phyloP scores from a whole-genome alignment of 92 coral and sea anemone genomes.

The Blastomussa wellsi region DNA sequence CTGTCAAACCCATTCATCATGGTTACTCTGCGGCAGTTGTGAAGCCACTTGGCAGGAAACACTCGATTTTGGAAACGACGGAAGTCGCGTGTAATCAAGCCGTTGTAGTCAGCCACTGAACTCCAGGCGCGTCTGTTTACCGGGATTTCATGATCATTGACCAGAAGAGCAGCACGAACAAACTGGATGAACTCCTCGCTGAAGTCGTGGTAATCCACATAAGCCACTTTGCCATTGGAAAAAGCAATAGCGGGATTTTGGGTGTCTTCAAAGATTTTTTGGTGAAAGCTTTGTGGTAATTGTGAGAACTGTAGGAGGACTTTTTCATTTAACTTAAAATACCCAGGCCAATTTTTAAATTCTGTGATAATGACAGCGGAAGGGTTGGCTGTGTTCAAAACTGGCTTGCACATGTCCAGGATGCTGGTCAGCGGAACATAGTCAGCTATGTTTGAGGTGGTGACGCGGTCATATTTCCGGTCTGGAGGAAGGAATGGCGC shows the following conservation, averaged over 20 bases:
- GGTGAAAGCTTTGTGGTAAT: background rate
- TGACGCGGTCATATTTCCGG: conserved; percentile 8
- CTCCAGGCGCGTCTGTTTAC: background rate
- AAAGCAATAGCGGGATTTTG: conserved; percentile 35
- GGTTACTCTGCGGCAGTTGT: conserved; percentile 12
- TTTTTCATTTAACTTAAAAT: background rate
- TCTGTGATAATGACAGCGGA: background rate
- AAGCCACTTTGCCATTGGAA: background rate
- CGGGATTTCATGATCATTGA: background rate
- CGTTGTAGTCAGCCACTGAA: conserved; percentile 46
- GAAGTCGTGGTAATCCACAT: background rate
- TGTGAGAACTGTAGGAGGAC: background rate
- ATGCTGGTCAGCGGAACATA: conserved; percentile 38
- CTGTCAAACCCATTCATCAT: conserved; percentile 37
- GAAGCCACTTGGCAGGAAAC: conserved; percentile 34
- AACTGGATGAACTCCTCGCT: conserved; percentile 32
- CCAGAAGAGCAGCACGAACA: conserved; percentile 57
- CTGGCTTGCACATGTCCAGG: conserved; percentile 31
- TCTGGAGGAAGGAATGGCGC: conserved; percentile 27
- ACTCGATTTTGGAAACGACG: conserved; percentile 48
- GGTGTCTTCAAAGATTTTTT: conserved; percentile 36
- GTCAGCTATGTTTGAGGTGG: conserved; percentile 62
- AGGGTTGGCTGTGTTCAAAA: conserved; percentile 23
- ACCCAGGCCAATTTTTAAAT: background rate
- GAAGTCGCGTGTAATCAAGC: conserved; percentile 60